A percentile compares a stretch with the other conserved stretches of the same genome.
Conservation (phyloP, 2,888 invertebrate genomes). For the Anthoptus insignis region DNA sequence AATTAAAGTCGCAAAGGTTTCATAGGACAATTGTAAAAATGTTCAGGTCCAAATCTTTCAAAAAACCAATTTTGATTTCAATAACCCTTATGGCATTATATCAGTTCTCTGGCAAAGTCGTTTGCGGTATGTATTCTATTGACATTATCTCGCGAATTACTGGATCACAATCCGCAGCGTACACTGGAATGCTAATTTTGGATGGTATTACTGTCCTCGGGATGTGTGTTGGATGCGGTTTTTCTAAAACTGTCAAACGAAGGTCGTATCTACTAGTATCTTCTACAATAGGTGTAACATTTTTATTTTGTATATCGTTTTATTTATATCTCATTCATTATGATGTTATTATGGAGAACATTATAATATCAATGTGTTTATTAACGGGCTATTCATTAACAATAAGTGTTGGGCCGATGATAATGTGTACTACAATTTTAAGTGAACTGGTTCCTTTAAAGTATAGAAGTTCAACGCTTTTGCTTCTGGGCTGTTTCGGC, state of each 20-base stretch:
- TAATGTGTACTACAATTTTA: constrained; percentile 52
- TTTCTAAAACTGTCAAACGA: constrained; percentile 52
- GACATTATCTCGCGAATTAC: constrained; percentile 49
- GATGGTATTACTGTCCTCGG: constrained; percentile 52
- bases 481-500: constrained; percentile 3
- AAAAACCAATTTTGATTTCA: constrained; percentile 33
- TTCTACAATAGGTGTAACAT: constrained; percentile 44
- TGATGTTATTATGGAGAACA: constrained; percentile 47
- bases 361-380: constrained; percentile 55
- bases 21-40: not conserved
- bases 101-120: constrained; percentile 46
- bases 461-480: constrained; percentile 32
- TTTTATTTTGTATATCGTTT: constrained; percentile 46
- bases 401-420: constrained; percentile 60
- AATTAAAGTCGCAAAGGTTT: not conserved
- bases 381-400: constrained; percentile 60
- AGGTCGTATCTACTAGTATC: constrained; percentile 53
- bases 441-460: constrained; percentile 41
- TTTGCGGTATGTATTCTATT: constrained; percentile 46
- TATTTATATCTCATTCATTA: constrained; percentile 49
- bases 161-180: constrained; percentile 42
- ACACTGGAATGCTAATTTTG: constrained; percentile 49
- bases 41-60: constrained; percentile 31
- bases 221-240: constrained; percentile 64
- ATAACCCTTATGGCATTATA: constrained; percentile 34